phyloP scores from a whole-genome alignment of 35 echinoderm and acorn worm genomes.

The Chiridota heheva region DNA sequence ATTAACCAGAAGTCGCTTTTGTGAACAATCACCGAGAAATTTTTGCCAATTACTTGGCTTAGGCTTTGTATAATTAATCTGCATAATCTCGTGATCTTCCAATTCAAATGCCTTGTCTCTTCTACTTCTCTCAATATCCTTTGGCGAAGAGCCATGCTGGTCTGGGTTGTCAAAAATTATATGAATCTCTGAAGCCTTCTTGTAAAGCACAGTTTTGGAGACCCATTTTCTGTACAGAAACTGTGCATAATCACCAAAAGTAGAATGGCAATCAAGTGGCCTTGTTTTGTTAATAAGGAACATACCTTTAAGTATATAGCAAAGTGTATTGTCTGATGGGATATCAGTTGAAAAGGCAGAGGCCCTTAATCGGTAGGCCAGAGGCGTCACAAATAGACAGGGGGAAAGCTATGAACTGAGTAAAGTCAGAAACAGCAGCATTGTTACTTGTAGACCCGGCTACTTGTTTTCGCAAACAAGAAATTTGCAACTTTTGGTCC shows the following conservation, averaged over 20 bases:
- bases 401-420: conserved; percentile 44
- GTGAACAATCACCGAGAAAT: conserved; percentile 1
- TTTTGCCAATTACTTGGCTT: conserved; percentile 4
- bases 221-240: conserved; percentile 34
- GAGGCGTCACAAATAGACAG: conserved; percentile 19
- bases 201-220: too few species aligned
- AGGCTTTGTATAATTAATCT: background rate
- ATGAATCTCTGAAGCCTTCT: conserved; percentile 25
- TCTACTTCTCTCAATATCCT: conserved; percentile 30
- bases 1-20: conserved; percentile 25
- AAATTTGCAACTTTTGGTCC: conserved; percentile 45
- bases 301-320: too few species aligned
- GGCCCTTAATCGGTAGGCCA: conserved; percentile 35
- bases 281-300: background rate
- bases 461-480: conserved; percentile 36
- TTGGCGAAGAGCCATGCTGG: conserved; percentile 19
- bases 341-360: background rate
- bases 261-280: background rate
- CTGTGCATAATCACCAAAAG: conserved; percentile 7
- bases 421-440: background rate
- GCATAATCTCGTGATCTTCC: background rate
- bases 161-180: conserved; percentile 47
- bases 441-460: conserved; percentile 26
- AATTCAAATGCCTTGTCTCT: too few species aligned
- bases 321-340: background rate